These are phyloP conservation scores for Falco peregrinus DNA, from an alignment of 2,797 vertebrate genomes.

Conservation along the genomic window DNA sequence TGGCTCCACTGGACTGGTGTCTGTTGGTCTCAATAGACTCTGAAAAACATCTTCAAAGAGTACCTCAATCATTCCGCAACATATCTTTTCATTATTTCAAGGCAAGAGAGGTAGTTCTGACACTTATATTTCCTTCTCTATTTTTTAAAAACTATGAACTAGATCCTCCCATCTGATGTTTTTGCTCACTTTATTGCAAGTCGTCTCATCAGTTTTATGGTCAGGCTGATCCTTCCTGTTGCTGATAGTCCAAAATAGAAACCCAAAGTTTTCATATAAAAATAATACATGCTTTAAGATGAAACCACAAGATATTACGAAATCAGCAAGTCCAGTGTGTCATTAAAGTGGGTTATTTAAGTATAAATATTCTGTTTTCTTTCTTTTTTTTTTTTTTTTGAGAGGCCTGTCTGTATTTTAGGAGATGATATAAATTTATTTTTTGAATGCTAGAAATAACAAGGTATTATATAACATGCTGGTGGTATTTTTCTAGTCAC, in stretches of 20 bases:
- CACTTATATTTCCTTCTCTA: too few species aligned
- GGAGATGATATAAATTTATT: not conserved
- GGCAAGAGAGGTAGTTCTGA: not conserved
- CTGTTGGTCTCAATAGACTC: not conserved
- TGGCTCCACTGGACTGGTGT: not conserved
- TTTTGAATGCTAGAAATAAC: conserved; percentile 27
- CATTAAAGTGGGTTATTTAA: conserved; percentile 31
- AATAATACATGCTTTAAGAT: conserved; percentile 3
- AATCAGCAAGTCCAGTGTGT: conserved; percentile 13
- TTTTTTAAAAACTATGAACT: not conserved
- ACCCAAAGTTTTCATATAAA: conserved; percentile 40
- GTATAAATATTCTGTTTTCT: conserved; percentile 38
- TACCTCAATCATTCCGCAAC: not conserved
- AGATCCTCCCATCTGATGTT: not conserved
- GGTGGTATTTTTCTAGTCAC: conserved; percentile 42
- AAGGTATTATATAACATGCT: not conserved
- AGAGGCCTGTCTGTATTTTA: not conserved
- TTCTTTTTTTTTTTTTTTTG: not conserved
- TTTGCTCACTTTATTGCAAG: not conserved
- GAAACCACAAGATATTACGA: conserved; percentile 30
- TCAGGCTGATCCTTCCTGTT: conserved; percentile 2
- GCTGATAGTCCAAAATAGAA: conserved; percentile 43
- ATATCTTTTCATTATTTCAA: conserved; percentile 8
- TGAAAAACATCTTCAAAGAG: not conserved
- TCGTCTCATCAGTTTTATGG: not conserved